Conservation (phyloP, 2,888 invertebrate genomes). For the Siphlonurus alternatus region DNA sequence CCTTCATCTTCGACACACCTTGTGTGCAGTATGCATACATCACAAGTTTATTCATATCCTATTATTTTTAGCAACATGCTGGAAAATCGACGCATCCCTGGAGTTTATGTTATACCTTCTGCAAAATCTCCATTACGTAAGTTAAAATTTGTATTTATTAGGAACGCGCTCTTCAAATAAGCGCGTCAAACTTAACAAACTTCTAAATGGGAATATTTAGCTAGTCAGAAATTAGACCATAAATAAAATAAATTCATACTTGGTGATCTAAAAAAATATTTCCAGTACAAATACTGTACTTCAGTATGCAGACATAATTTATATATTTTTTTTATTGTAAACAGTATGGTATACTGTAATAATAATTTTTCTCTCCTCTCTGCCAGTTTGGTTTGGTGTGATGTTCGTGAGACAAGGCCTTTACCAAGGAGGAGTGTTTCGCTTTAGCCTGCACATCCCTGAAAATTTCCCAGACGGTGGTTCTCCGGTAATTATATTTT, state of each 20-base stretch:
- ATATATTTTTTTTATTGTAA: background rate
- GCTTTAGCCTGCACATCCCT: conserved; percentile 73
- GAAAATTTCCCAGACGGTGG: conserved; percentile 74
- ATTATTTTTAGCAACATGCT: conserved; percentile 55
- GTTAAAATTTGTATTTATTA: conserved; percentile 21
- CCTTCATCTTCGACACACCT: no score
- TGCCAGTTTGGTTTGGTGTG: conserved; percentile 79
- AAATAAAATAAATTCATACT: conserved; percentile 8
- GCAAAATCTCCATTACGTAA: conserved; percentile 64
- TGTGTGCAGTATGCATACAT: no score
- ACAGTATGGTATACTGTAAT: no score
- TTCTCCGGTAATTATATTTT: conserved; percentile 50
- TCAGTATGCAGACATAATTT: no score
- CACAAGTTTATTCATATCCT: no score
- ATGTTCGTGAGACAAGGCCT: conserved; percentile 76
- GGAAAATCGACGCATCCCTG: conserved; percentile 67
- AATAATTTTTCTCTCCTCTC: no score
- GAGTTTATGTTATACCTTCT: conserved; percentile 87
- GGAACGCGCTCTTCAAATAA: no score
- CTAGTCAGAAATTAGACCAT: no score
- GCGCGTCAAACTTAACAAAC: no score
- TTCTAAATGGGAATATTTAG: no score
- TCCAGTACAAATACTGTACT: no score
- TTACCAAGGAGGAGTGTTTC: conserved; percentile 80
- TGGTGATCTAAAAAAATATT: background rate